Percentiles rank a stretch among this genome's conserved stretches.
phyloP scores from a whole-genome alignment of 2,113 vertebrate species.

The Cyphomyrus discorhynchus region DNA sequence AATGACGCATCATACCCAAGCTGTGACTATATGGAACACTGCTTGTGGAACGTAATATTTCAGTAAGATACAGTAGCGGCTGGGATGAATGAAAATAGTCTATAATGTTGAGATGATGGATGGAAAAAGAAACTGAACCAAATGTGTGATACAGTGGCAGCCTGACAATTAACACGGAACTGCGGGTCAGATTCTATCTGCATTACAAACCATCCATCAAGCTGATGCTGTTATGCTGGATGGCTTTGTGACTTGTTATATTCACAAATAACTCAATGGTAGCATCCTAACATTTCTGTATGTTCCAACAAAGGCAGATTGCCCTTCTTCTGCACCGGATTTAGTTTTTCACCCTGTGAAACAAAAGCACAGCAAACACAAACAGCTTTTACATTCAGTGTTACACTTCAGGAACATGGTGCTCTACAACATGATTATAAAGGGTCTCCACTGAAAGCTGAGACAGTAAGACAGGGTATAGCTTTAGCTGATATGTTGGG shows the following conservation, averaged over 20 bases:
- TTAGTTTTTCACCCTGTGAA: background rate
- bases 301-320: background rate
- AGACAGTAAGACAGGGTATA: background rate
- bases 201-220: background rate
- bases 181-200: background rate
- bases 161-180: background rate
- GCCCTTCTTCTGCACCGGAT: background rate
- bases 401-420: background rate
- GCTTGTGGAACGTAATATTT: background rate
- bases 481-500: background rate
- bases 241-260: background rate
- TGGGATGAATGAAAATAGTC: background rate
- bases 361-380: background rate
- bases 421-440: background rate
- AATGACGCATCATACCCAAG: background rate
- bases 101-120: background rate
- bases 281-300: background rate
- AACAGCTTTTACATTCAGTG: background rate
- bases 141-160: background rate
- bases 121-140: background rate
- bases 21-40: background rate
- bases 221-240: background rate
- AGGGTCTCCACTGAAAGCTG: background rate
- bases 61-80: background rate
- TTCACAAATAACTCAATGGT: background rate